Evolutionary conservation across 2,797 vertebrate species (phyloP), one percentile per base, ranked within the genome.

Genomic region (Catharus ustulatus): DNA sequence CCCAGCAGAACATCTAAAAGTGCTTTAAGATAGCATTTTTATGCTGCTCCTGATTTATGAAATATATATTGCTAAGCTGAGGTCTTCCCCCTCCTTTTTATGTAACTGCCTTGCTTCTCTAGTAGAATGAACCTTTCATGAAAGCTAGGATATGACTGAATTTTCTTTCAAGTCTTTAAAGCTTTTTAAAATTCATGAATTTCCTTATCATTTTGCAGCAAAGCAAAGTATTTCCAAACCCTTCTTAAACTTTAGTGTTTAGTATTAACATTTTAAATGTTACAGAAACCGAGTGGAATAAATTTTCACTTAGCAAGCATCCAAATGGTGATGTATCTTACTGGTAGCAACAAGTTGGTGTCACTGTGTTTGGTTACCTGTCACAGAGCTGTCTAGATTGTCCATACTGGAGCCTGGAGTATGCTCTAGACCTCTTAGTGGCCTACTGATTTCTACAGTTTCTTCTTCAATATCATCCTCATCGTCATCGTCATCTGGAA

Each of bases 401-500:
- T 99, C 99, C 98, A 99, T 99, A 96, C 99, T 99, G 91, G 99
- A 99, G 80, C 99, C 99, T 20, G 99, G 99, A 38, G 99, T 99
- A 98, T 99, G 99, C 94, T 99, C 99, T 51, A 99, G 98, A 68
- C 98, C 99, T 64, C 98, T 98, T 66, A 99, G 98, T n/a, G 98
- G 98, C 77, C 99, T 98, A 94, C 98, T 98, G 81, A 99, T 98
- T 97, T 99, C 99, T 69, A 99, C 98, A 93, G 98, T 97, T 97
- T 99, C 99, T 95, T 99, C 99, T 88, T 99, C 99, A 57, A 98
- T 97, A 49, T 98, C 98, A 27, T 99, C 98, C 3, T 97, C 97
- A 6, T 99, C 98, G 16, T 98, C 98, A 27, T 97, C 97, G 9
- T 99, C 98, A 49, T 99, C 99, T 61, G 98, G 98, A 97, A 99